Conservation (phyloP, 1,140 invertebrate genomes). For the Callitettix versicolor region DNA sequence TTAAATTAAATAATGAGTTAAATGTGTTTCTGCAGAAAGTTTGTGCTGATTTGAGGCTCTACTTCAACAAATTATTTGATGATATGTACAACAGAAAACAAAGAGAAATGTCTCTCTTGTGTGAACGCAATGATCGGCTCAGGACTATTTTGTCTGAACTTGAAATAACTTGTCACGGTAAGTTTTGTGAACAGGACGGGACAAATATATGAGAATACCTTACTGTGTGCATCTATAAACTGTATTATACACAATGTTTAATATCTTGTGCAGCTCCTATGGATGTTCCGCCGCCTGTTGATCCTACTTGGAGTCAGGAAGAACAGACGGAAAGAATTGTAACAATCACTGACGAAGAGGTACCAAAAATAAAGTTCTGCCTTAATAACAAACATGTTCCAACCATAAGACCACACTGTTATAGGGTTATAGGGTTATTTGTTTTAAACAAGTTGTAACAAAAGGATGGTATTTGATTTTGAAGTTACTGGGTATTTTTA, state of each 20-base stretch:
- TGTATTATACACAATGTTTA: too few species aligned
- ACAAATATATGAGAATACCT: too few species aligned
- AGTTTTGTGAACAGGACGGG: neutral
- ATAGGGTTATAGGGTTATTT: too few species aligned
- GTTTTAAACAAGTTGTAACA: too few species aligned
- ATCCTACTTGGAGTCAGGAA: conserved; percentile 30
- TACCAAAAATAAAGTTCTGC: too few species aligned
- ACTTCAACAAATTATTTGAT: conserved; percentile 40
- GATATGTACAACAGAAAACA: conserved; percentile 35
- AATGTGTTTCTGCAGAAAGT: conserved; percentile 9
- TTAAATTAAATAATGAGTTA: too few species aligned
- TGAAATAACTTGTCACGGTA: conserved; percentile 16
- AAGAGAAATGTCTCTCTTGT: conserved; percentile 27
- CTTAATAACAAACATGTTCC: too few species aligned
- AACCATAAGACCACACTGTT: too few species aligned
- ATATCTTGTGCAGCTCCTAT: conserved; percentile 27
- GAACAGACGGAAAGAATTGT: conserved; percentile 34
- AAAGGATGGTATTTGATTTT: too few species aligned
- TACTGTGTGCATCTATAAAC: too few species aligned
- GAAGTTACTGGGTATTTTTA: too few species aligned
- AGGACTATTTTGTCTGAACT: conserved; percentile 26
- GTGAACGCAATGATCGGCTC: conserved; percentile 30
- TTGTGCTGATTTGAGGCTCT: conserved; percentile 11
- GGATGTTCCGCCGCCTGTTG: conserved; percentile 29
- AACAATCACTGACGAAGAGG: conserved; percentile 34